Evolutionary conservation across 2,113 vertebrate genomes (phyloP).

Genomic region (Elgaria multicarinata): DNA sequence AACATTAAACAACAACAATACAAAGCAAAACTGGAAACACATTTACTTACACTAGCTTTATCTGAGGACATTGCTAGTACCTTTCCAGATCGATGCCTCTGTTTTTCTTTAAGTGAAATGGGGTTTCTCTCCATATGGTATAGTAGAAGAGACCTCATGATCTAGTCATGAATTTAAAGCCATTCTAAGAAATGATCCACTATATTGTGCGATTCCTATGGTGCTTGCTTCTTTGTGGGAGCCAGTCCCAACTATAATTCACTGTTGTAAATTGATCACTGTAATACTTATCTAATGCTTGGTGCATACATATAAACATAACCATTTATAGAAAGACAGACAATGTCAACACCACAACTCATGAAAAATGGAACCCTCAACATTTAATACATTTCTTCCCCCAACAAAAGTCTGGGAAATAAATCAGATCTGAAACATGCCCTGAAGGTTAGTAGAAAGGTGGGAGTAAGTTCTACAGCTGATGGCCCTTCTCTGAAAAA

Average conservation of each 20-base stretch:
- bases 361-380: constrained; percentile 6
- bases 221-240: background rate
- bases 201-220: background rate
- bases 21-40: background rate
- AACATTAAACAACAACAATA: background rate
- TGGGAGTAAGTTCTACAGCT: constrained; percentile 3
- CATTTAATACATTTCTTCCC: background rate
- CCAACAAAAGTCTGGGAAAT: background rate
- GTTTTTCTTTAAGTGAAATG: background rate
- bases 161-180: background rate
- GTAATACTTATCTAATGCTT: background rate
- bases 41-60: background rate
- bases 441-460: constrained; percentile 8
- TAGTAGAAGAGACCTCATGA: background rate
- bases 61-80: background rate
- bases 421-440: constrained; percentile 2
- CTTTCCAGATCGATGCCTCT: background rate
- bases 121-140: background rate
- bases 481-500: constrained; percentile 5
- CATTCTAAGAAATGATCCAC: background rate
- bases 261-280: background rate
- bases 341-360: background rate
- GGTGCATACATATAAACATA: background rate
- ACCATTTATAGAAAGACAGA: background rate
- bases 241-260: background rate